Evolutionary conservation across 2,113 vertebrate genomes (phyloP).

Genomic region (Brienomyrus brachyistius): DNA sequence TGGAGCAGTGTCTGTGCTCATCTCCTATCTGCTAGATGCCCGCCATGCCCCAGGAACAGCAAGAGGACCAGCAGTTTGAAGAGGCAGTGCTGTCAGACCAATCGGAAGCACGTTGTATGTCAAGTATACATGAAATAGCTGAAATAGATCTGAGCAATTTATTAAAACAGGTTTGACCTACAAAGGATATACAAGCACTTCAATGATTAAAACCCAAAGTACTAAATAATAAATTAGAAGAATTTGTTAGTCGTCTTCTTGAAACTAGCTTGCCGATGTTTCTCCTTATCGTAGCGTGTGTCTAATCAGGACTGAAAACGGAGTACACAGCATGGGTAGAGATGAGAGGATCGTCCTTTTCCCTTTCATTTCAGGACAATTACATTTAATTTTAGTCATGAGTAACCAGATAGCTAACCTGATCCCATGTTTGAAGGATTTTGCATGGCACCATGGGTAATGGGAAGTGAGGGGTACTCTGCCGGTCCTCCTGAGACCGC

Average conservation of each 20-base stretch:
- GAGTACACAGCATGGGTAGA: conserved; percentile 41
- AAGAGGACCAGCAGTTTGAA: background rate
- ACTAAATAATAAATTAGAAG: conserved; percentile 85
- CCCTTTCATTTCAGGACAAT: conserved; percentile 71
- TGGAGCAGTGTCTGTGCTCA: background rate
- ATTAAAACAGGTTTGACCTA: conserved; percentile 82
- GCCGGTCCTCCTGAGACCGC: conserved; percentile 9
- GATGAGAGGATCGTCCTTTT: conserved; percentile 58
- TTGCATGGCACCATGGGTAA: conserved; percentile 9
- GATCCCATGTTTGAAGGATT: conserved; percentile 28
- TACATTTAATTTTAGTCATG: conserved; percentile 71
- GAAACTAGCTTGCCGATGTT: conserved; percentile 80
- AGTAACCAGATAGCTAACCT: conserved; percentile 49
- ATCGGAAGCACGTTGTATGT: conserved; percentile 24
- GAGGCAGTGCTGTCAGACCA: conserved; percentile 7
- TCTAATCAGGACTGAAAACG: conserved; percentile 75
- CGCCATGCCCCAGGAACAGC: background rate
- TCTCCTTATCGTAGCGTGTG: conserved; percentile 72
- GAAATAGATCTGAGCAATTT: conserved; percentile 77
- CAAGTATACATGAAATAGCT: conserved; percentile 58
- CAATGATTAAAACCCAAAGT: conserved; percentile 73
- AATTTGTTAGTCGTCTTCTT: conserved; percentile 69
- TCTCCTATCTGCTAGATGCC: background rate
- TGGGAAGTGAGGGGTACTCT: conserved; percentile 23
- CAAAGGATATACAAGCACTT: conserved; percentile 76